Evolutionary conservation across 2,888 invertebrate species (phyloP).

Genomic region (Epinotia ramella): DNA sequence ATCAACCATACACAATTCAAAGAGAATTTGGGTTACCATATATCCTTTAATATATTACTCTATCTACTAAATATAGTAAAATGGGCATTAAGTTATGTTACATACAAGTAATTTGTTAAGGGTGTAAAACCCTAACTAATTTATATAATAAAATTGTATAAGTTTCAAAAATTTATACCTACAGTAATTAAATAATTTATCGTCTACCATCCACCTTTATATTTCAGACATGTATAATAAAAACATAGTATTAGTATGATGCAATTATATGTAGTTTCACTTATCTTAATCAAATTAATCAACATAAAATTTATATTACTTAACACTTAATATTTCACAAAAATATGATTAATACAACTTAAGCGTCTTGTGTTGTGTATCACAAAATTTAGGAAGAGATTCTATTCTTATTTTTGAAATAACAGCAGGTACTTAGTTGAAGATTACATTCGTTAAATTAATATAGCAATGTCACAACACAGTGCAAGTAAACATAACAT

Average conservation of each 20-base stretch:
- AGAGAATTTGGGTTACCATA: not conserved
- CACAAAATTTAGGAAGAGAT: not conserved
- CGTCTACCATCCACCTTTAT: not conserved
- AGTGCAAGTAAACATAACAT: not conserved
- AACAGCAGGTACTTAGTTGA: not conserved
- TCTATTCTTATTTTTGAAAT: not conserved
- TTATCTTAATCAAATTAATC: not conserved
- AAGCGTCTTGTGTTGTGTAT: not conserved
- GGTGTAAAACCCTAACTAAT: slow-evolving; percentile 11
- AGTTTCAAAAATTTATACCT: not conserved
- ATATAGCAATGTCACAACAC: not conserved
- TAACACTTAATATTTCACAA: slow-evolving; percentile 1
- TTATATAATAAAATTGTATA: slow-evolving; percentile 21
- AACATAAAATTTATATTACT: slow-evolving; percentile 14
- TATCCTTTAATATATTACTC: not conserved
- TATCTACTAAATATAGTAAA: not conserved
- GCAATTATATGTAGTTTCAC: not conserved
- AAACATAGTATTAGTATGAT: not conserved
- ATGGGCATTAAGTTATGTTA: slow-evolving; percentile 7
- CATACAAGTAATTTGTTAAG: not conserved
- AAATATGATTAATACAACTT: not conserved
- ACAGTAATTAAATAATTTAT: not conserved
- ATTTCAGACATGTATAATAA: not conserved
- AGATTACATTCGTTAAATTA: not conserved
- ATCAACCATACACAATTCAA: no score